Evolutionary conservation across 92 coral and sea anemone species (phyloP), one percentile per base, ranked within the genome.

Genomic region (Virgularia gustaviana): DNA sequence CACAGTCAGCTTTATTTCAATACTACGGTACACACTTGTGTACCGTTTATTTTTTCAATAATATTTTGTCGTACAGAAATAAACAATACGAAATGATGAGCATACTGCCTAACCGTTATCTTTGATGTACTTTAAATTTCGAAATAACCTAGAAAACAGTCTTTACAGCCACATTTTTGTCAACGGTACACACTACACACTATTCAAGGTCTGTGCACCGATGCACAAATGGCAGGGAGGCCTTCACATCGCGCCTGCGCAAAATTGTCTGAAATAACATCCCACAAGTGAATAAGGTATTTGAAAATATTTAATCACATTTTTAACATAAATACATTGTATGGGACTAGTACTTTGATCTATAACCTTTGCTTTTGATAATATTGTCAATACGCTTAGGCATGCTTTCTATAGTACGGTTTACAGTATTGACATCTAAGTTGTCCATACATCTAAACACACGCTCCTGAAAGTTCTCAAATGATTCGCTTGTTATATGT

Each of bases 311-410:
- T n/a, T n/a, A n/a, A n/a, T n/a, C n/a, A n/a, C n/a, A n/a, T 25
- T 35, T 6, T 72, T 36, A 11, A 20, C 36, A 35, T 33, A 29
- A 19, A 52, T 9, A 32, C 18, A 29, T 57, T 24, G 39, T 54
- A 79, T n/a, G n/a, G n/a, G n/a, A n/a, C n/a, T 59, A 85, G 72
- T 85, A 85, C 49, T 75, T 80, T 58, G 72, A 73, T 63, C 89
- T 70, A 28, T 58, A 36, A 33, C 86, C 83, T 64, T 85, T 75
- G 29, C 58, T 68, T 15, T 72, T 56, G 27, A 75, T 36, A 35
- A 80, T 55, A 68, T 68, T 64, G 19, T 38, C 22, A 36, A 85
- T 80, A 49, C 83, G 47, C 53, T 70, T 75, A 51, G 81, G 76
- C 82, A 83, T 72, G 39, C 75, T 74, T 30, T 62, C 35, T 25